Conservation (phyloP, 2,113 vertebrate species). For the Calypte anna region DNA sequence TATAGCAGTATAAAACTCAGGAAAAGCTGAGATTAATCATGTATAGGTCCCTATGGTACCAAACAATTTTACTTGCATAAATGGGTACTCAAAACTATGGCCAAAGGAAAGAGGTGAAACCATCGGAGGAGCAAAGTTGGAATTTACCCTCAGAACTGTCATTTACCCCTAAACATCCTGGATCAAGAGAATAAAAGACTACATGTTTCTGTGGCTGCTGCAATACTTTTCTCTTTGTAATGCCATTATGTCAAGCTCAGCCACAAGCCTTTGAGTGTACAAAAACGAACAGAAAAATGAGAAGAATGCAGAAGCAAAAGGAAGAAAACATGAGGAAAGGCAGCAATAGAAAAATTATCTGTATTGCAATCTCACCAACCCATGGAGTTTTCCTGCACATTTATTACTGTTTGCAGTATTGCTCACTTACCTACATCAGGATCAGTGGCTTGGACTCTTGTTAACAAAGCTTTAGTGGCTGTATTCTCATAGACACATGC, state of each 20-base stretch:
- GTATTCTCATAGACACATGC: slow-evolving; percentile 95
- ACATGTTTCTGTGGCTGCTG: not conserved
- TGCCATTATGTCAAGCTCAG: not conserved
- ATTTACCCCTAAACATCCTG: not conserved
- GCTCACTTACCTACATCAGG: slow-evolving; percentile 88
- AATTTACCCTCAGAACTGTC: not conserved
- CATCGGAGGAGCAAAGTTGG: not conserved
- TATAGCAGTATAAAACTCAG: not conserved
- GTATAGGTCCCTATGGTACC: not conserved
- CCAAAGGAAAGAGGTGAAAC: not conserved
- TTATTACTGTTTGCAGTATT: not conserved
- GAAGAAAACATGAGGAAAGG: not conserved
- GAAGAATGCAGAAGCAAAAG: not conserved
- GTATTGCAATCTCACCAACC: not conserved
- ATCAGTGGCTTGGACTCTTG: slow-evolving; percentile 92
- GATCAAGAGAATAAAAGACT: not conserved
- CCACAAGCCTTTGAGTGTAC: not conserved
- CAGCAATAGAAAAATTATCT: not conserved
- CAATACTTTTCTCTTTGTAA: not conserved
- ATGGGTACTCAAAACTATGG: not conserved
- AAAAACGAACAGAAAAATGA: not conserved
- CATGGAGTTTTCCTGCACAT: not conserved
- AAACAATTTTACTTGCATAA: slow-evolving; percentile 12
- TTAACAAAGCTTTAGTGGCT: slow-evolving; percentile 88
- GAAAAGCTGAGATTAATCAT: slow-evolving; percentile 49